Conservation (phyloP, 2,888 invertebrate genomes). For the Microctonus brassicae region DNA sequence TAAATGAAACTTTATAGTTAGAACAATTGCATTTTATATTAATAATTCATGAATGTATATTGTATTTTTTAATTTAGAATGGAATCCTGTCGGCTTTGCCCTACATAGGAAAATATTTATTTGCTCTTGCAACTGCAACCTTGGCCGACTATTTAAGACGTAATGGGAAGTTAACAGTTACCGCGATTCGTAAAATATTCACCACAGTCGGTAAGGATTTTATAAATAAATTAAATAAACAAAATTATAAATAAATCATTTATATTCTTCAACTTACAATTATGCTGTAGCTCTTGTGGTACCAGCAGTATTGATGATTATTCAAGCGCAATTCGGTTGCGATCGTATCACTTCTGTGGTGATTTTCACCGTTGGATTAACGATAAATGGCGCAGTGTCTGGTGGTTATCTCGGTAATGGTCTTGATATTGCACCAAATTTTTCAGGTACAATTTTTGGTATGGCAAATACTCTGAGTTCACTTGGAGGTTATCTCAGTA, state of each 20-base stretch:
- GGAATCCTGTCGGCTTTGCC: slow-evolving; percentile 87
- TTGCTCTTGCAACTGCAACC: slow-evolving; percentile 81
- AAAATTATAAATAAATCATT: neutral
- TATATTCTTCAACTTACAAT: neutral
- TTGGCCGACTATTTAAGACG: slow-evolving; percentile 81
- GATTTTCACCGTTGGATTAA: slow-evolving; percentile 84
- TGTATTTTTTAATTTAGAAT: slow-evolving; percentile 73
- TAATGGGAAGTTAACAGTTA: slow-evolving; percentile 79
- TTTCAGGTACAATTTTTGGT: slow-evolving; percentile 90
- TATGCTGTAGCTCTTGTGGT: slow-evolving; percentile 72
- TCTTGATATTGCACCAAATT: slow-evolving; percentile 89
- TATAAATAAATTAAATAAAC: neutral
- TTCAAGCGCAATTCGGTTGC: slow-evolving; percentile 80
- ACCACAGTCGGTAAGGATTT: slow-evolving; percentile 74
- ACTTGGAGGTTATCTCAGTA: slow-evolving; percentile 85
- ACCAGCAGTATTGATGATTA: slow-evolving; percentile 81
- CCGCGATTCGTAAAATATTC: slow-evolving; percentile 79
- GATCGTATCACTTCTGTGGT: slow-evolving; percentile 80
- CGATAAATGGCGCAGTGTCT: slow-evolving; percentile 88
- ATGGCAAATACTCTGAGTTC: slow-evolving; percentile 90
- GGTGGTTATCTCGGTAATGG: slow-evolving; percentile 90
- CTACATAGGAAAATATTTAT: slow-evolving; percentile 87
- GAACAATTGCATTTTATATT: neutral
- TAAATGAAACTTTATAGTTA: neutral
- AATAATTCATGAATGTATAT: neutral